Percentiles rank a stretch among this genome's conserved stretches.
Evolutionary conservation across 2,888 invertebrate genomes (phyloP).

Genomic region (Fissipunctia ypsillon): DNA sequence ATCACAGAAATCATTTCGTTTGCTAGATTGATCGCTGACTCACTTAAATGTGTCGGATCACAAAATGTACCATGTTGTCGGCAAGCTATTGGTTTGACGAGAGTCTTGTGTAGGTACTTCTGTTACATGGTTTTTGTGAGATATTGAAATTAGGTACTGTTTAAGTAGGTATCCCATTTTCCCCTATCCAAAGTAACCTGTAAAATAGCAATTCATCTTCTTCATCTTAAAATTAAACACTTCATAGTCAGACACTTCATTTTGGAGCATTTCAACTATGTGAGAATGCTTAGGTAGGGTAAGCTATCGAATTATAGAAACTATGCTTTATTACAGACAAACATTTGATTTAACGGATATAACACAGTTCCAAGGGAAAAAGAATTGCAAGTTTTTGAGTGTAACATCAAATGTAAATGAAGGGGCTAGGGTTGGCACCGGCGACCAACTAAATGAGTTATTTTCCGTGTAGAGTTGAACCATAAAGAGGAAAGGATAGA

Average conservation of each 20-base stretch:
- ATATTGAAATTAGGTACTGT: background rate
- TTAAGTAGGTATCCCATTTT: background rate
- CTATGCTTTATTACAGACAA: background rate
- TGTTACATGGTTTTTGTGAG: background rate
- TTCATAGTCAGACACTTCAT: background rate
- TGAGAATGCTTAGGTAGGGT: no score
- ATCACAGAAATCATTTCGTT: constrained; percentile 55
- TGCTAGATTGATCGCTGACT: constrained; percentile 57
- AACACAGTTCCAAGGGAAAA: constrained; percentile 26
- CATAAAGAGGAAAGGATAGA: background rate
- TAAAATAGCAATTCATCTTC: background rate
- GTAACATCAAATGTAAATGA: constrained; percentile 60
- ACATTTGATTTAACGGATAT: constrained; percentile 16
- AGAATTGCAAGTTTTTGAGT: constrained; percentile 50
- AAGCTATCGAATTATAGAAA: background rate
- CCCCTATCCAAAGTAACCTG: background rate
- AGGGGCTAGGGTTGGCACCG: constrained; percentile 46
- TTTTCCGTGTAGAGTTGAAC: constrained; percentile 57
- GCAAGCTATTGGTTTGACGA: background rate
- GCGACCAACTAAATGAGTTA: constrained; percentile 71
- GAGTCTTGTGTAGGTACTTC: background rate
- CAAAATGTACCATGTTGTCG: constrained; percentile 4
- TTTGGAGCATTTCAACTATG: background rate
- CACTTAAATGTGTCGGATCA: constrained; percentile 23
- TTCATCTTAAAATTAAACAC: background rate